phyloP scores from a whole-genome alignment of 2,797 vertebrate genomes.

The Allochrocebus solatus region DNA sequence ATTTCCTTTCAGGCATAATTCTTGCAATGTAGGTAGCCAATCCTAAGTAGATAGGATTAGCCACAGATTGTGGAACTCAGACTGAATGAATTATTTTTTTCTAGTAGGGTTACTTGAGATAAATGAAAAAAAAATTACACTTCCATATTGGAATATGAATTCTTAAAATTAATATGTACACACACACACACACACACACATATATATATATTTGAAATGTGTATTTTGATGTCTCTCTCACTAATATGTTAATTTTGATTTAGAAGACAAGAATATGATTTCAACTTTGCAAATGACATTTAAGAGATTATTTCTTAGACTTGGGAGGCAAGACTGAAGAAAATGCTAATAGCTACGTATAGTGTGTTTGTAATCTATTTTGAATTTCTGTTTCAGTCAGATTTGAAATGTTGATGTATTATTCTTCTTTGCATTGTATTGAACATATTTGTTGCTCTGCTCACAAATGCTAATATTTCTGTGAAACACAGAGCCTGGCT shows the following conservation, averaged over 20 bases:
- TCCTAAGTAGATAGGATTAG: background rate
- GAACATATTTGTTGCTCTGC: background rate
- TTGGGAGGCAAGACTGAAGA: slow-evolving; percentile 4
- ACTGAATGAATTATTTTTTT: background rate
- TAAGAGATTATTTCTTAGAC: background rate
- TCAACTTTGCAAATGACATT: slow-evolving; percentile 26
- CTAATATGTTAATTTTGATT: slow-evolving; percentile 33
- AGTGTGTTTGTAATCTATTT: slow-evolving; percentile 46
- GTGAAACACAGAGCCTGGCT: background rate
- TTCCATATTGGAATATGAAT: background rate
- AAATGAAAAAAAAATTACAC: background rate
- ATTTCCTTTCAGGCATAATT: background rate
- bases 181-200: too few relatives aligned
- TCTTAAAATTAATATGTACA: background rate
- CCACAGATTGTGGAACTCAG: background rate
- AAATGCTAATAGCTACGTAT: background rate
- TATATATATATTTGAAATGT: background rate
- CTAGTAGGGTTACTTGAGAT: background rate
- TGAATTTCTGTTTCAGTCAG: slow-evolving; percentile 48
- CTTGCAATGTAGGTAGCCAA: background rate
- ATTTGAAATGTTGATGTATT: slow-evolving; percentile 9
- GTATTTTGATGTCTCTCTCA: background rate
- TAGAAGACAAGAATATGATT: background rate
- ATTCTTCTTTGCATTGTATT: background rate
- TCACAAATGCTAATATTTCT: background rate